Percentiles rank a stretch among this genome's conserved stretches.
These are phyloP conservation scores for Phocides pigmalion DNA, from an alignment of 1,140 invertebrate genomes.

Conservation along the genomic window DNA sequence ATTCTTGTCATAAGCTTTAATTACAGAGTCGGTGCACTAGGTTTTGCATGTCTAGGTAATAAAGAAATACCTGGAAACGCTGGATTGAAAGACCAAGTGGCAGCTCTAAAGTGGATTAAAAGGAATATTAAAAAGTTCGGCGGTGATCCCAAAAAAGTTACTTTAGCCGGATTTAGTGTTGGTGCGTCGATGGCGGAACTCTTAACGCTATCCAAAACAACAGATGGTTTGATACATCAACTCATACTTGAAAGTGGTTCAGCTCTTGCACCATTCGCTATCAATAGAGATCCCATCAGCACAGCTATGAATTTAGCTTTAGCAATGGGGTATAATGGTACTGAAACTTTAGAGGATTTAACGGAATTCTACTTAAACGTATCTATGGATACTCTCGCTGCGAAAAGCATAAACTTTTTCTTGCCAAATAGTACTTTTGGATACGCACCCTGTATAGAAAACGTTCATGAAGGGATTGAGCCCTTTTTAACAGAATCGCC, in stretches of 20 bases:
- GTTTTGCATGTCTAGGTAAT: slow-evolving; percentile 85
- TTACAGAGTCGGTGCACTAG: slow-evolving; percentile 75
- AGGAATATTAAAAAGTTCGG: slow-evolving; percentile 86
- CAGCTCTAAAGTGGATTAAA: slow-evolving; percentile 83
- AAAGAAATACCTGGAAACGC: slow-evolving; percentile 85
- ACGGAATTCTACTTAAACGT: slow-evolving; percentile 70
- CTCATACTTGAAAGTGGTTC: slow-evolving; percentile 76
- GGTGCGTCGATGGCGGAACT: slow-evolving; percentile 73
- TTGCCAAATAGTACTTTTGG: slow-evolving; percentile 74
- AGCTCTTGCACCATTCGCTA: slow-evolving; percentile 64
- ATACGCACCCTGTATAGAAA: slow-evolving; percentile 73
- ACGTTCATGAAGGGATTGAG: slow-evolving; percentile 53
- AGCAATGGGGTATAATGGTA: slow-evolving; percentile 64
- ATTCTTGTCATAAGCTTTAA: slow-evolving; percentile 69
- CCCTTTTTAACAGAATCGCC: slow-evolving; percentile 69
- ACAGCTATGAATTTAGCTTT: slow-evolving; percentile 69
- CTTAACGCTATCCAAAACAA: slow-evolving; percentile 56
- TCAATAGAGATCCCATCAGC: slow-evolving; percentile 66
- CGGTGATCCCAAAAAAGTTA: slow-evolving; percentile 86
- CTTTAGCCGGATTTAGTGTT: slow-evolving; percentile 86
- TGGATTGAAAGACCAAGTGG: slow-evolving; percentile 86
- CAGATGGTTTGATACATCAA: slow-evolving; percentile 66
- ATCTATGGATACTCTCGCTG: slow-evolving; percentile 42
- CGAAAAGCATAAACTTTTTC: slow-evolving; percentile 67
- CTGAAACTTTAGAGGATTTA: slow-evolving; percentile 60